Conservation (phyloP, 2,888 invertebrate species). For the Platerodrilus igneus region DNA sequence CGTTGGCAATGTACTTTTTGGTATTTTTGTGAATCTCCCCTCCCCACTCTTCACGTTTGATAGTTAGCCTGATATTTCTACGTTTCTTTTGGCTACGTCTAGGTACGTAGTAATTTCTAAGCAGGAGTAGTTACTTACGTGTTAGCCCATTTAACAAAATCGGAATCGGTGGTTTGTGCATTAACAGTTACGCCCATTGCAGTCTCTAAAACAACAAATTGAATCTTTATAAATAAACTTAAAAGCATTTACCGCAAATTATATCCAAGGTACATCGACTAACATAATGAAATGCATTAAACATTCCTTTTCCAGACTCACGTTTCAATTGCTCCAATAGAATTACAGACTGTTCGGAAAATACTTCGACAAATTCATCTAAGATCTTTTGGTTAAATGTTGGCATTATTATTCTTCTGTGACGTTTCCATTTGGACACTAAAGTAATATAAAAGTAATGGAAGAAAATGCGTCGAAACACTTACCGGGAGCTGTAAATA, state of each 20-base stretch:
- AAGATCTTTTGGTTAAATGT: constrained; percentile 61
- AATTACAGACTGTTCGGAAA: constrained; percentile 55
- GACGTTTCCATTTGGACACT: constrained; percentile 57
- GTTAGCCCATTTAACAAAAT: constrained; percentile 45
- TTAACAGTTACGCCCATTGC: constrained; percentile 67
- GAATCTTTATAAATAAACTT: background rate
- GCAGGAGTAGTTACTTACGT: constrained; percentile 32
- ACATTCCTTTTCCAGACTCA: constrained; percentile 42
- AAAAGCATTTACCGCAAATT: constrained; percentile 54
- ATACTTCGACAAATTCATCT: constrained; percentile 57
- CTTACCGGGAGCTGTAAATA: constrained; percentile 28
- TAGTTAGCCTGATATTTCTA: too few species aligned
- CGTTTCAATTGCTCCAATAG: constrained; percentile 49
- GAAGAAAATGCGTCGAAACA: background rate
- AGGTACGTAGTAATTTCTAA: too few species aligned
- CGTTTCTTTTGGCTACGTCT: too few species aligned
- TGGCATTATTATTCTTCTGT: constrained; percentile 57
- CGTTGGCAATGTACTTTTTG: too few species aligned
- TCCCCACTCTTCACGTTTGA: too few species aligned
- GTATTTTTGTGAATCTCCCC: too few species aligned
- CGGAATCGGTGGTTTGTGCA: constrained; percentile 54
- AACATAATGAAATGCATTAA: constrained; percentile 53
- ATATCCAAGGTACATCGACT: constrained; percentile 59
- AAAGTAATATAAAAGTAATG: constrained; percentile 26
- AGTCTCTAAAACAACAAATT: constrained; percentile 54